These are phyloP conservation scores for Nasonia vitripennis DNA, from an alignment of 1,140 invertebrate genomes.

Conservation along the genomic window DNA sequence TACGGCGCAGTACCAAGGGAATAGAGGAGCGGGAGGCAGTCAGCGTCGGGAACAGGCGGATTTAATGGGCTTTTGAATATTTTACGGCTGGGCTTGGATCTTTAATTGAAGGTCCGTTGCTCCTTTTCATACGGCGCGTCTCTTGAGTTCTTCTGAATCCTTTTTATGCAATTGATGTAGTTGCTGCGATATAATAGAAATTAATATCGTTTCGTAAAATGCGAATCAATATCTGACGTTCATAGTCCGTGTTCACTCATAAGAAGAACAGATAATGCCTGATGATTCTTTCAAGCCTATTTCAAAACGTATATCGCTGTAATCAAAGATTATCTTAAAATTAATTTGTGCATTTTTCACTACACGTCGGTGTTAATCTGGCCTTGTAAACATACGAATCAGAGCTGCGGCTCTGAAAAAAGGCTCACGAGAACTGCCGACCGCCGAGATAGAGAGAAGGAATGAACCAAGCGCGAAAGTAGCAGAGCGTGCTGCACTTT, in stretches of 20 bases:
- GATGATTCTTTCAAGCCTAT: too few relatives aligned
- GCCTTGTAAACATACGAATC: neutral
- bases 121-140: neutral
- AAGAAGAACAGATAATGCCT: too few relatives aligned
- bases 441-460: neutral
- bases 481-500: neutral
- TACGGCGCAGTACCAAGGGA: neutral
- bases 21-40: neutral
- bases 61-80: constrained; percentile 32
- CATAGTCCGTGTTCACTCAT: too few relatives aligned
- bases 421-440: neutral
- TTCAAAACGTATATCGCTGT: too few relatives aligned
- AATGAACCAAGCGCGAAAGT: constrained; percentile 13
- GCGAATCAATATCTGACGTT: too few relatives aligned
- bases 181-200: too few relatives aligned
- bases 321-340: too few relatives aligned
- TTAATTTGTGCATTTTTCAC: too few relatives aligned
- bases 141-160: too few relatives aligned
- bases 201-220: too few relatives aligned
- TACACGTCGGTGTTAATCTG: neutral
- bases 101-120: constrained; percentile 13
- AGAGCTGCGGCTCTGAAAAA: neutral
- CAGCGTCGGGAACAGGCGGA: neutral
- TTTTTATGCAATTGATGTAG: too few relatives aligned
- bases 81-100: neutral